These are phyloP conservation scores for Tenualosa thibaudeaui DNA, from an alignment of 2,797 vertebrate genomes.

Conservation along the genomic window DNA sequence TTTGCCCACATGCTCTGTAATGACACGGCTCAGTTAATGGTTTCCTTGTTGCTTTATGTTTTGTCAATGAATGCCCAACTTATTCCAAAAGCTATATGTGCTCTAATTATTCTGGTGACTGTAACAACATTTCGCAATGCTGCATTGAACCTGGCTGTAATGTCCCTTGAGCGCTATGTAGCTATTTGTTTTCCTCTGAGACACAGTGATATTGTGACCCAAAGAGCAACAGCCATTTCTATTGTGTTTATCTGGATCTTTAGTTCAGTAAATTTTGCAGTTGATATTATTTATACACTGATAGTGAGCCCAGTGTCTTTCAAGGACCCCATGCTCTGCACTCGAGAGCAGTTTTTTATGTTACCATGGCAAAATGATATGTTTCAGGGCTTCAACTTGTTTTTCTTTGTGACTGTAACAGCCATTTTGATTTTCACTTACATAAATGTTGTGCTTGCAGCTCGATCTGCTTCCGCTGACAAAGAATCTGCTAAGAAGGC, in stretches of 20 bases:
- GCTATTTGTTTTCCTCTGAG: too few relatives aligned
- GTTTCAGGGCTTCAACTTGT: too few relatives aligned
- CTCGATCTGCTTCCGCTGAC: too few relatives aligned
- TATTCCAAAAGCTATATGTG: conserved; percentile 42
- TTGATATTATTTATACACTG: conserved; percentile 38
- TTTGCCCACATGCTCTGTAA: too few relatives aligned
- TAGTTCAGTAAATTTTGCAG: conserved; percentile 42
- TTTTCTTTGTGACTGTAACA: too few relatives aligned
- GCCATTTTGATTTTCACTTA: too few relatives aligned
- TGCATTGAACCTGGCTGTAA: conserved; percentile 66
- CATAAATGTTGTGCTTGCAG: neutral
- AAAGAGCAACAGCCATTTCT: neutral
- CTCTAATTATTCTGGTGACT: conserved; percentile 40
- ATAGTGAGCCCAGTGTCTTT: conserved; percentile 13
- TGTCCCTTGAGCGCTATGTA: conserved; percentile 48
- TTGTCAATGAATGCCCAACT: too few relatives aligned
- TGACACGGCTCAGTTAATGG: too few relatives aligned
- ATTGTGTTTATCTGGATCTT: conserved; percentile 52
- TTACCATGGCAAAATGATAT: conserved; percentile 39
- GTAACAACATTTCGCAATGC: too few relatives aligned
- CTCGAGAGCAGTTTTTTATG: conserved; percentile 35
- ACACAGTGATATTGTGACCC: too few relatives aligned
- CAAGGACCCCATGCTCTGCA: conserved; percentile 39
- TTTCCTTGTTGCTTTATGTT: too few relatives aligned
- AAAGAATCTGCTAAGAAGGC: neutral